Percentiles rank a stretch among this genome's conserved stretches.
Conservation (phyloP, 2,797 vertebrate species). For the Craterocephalus amniculus region DNA sequence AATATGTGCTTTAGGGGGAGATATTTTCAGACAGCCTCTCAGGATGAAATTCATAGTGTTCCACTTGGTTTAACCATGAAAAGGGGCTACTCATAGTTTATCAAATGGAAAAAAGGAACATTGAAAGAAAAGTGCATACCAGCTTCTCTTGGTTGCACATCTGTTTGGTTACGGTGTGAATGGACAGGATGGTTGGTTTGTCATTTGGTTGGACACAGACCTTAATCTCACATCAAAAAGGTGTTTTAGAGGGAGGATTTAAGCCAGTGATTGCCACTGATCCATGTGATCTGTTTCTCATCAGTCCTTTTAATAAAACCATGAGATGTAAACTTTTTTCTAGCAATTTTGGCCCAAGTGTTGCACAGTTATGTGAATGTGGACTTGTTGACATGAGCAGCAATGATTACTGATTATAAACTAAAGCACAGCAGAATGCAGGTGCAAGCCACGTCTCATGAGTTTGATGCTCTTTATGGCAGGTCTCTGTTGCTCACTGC, state of each 20-base stretch:
- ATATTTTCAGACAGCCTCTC: neutral
- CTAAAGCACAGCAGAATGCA: conserved; percentile 57
- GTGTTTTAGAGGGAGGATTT: conserved; percentile 4
- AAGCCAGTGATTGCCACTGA: conserved; percentile 12
- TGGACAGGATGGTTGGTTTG: neutral
- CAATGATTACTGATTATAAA: conserved; percentile 40
- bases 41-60: conserved; percentile 4
- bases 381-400: conserved; percentile 15
- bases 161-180: conserved; percentile 2
- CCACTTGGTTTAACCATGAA: conserved; percentile 4
- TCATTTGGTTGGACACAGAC: conserved; percentile 7
- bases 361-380: neutral
- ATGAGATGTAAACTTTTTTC: neutral
- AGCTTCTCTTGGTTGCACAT: neutral
- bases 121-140: neutral
- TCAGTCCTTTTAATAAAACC: conserved; percentile 6
- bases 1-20: neutral
- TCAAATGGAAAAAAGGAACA: neutral
- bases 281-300: conserved; percentile 17
- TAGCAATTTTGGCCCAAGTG: neutral
- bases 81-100: neutral
- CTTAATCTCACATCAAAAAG: conserved; percentile 3
- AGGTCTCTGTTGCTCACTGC: conserved; percentile 68
- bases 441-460: conserved; percentile 65
- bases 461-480: conserved; percentile 74